A percentile compares a stretch with the other conserved stretches of the same genome.
Conservation (phyloP, 2,113 vertebrate genomes). For the Toxotes jaculatrix region DNA sequence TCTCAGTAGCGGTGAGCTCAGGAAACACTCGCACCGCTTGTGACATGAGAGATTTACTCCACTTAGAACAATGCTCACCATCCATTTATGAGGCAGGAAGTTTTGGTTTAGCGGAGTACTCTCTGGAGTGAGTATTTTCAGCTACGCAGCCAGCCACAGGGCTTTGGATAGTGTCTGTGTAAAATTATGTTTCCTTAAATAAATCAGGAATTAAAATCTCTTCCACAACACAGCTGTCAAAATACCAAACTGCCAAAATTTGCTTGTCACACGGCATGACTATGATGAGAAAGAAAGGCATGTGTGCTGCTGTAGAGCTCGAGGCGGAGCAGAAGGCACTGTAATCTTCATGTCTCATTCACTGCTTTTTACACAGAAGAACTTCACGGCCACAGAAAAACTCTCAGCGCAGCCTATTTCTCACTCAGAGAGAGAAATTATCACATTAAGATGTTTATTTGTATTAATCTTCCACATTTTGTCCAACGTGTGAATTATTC, state of each 20-base stretch:
- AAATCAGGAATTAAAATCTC: slow-evolving; percentile 75
- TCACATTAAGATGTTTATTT: slow-evolving; percentile 37
- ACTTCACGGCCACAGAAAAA: slow-evolving; percentile 16
- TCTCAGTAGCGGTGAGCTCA: slow-evolving; percentile 15
- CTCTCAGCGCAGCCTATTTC: not conserved
- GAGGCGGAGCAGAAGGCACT: slow-evolving; percentile 34
- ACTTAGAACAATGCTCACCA: slow-evolving; percentile 66
- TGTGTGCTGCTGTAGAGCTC: slow-evolving; percentile 11
- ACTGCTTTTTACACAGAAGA: not conserved
- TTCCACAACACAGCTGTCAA: slow-evolving; percentile 75
- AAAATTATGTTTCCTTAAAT: slow-evolving; percentile 79
- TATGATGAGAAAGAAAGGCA: slow-evolving; percentile 40
- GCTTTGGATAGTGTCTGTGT: slow-evolving; percentile 62
- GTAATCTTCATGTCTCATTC: slow-evolving; percentile 14
- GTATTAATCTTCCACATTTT: slow-evolving; percentile 13
- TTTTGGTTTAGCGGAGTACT: slow-evolving; percentile 57
- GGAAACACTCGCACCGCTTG: slow-evolving; percentile 52
- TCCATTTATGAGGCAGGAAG: slow-evolving; percentile 70
- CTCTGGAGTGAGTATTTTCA: slow-evolving; percentile 67
- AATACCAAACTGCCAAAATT: slow-evolving; percentile 72
- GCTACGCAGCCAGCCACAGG: slow-evolving; percentile 52
- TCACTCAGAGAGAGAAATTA: slow-evolving; percentile 27
- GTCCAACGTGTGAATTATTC: slow-evolving; percentile 3
- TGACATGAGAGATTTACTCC: slow-evolving; percentile 66
- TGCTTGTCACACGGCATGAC: slow-evolving; percentile 55